A percentile compares a stretch with the other conserved stretches of the same genome.
phyloP scores from a whole-genome alignment of 2,888 invertebrate species.

The Drepana falcataria region DNA sequence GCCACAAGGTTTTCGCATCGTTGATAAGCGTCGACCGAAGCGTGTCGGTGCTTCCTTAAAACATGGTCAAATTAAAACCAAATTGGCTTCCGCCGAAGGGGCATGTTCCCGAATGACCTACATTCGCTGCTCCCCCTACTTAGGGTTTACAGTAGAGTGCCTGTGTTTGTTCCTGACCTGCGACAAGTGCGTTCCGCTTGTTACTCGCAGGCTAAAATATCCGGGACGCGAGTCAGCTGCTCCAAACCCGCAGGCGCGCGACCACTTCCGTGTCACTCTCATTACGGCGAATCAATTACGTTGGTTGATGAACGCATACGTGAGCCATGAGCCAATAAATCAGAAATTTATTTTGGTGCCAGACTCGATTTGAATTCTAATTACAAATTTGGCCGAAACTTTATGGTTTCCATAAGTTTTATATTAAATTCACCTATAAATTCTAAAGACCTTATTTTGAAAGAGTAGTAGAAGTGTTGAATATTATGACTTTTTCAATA shows the following conservation, averaged over 20 bases:
- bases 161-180: constrained; percentile 66
- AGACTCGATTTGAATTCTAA: no score
- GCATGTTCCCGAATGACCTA: constrained; percentile 64
- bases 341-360: background rate
- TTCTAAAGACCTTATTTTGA: no score
- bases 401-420: no score
- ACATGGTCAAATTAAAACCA: constrained; percentile 33
- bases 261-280: constrained; percentile 42
- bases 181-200: constrained; percentile 58
- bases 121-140: constrained; percentile 58
- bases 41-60: constrained; percentile 29
- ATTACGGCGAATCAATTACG: constrained; percentile 18
- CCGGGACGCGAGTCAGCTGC: constrained; percentile 56
- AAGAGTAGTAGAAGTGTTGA: no score
- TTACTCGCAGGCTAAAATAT: constrained; percentile 54
- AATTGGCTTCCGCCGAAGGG: constrained; percentile 43
- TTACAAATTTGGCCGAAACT: no score
- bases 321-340: constrained; percentile 1
- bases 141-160: constrained; percentile 66
- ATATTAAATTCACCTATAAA: no score
- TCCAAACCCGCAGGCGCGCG: constrained; percentile 33
- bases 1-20: constrained; percentile 53
- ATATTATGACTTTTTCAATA: no score
- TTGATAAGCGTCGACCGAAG: constrained; percentile 36
- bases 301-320: constrained; percentile 18